These are phyloP conservation scores for Cephonodes hylas DNA, from an alignment of 2,888 invertebrate genomes.

Conservation along the genomic window DNA sequence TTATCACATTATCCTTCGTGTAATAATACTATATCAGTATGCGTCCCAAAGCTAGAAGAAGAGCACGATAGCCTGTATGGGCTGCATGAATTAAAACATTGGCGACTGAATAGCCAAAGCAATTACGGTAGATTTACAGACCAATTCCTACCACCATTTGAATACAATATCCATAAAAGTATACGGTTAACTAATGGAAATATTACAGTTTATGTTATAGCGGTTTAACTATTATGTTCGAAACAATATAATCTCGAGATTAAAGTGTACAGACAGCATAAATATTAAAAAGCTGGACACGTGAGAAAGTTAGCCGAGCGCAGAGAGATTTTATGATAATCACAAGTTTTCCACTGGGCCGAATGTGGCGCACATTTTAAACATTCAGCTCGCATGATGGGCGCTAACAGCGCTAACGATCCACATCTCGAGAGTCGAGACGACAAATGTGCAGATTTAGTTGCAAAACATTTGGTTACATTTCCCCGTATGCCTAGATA, in stretches of 20 bases:
- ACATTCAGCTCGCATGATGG: neutral
- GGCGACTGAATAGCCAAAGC: too few relatives aligned
- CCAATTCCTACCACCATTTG: neutral
- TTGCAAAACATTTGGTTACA: too few relatives aligned
- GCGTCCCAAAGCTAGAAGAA: too few relatives aligned
- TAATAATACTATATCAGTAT: too few relatives aligned
- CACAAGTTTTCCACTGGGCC: neutral
- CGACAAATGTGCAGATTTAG: neutral
- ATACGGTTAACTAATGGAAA: neutral
- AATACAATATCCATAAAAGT: neutral
- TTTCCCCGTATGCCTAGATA: too few relatives aligned
- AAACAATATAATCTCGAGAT: neutral
- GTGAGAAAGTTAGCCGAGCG: neutral
- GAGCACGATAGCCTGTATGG: too few relatives aligned
- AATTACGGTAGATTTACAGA: too few relatives aligned
- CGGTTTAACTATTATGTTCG: neutral
- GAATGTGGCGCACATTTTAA: neutral
- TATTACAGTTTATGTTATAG: too few relatives aligned
- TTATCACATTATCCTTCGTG: too few relatives aligned
- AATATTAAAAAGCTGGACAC: neutral
- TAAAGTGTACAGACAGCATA: neutral
- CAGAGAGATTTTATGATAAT: conserved; percentile 3
- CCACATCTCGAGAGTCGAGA: neutral
- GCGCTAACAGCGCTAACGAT: neutral
- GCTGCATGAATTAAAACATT: too few relatives aligned